Evolutionary conservation across 1,140 invertebrate species (phyloP).

Genomic region (Phthorimaea operculella): DNA sequence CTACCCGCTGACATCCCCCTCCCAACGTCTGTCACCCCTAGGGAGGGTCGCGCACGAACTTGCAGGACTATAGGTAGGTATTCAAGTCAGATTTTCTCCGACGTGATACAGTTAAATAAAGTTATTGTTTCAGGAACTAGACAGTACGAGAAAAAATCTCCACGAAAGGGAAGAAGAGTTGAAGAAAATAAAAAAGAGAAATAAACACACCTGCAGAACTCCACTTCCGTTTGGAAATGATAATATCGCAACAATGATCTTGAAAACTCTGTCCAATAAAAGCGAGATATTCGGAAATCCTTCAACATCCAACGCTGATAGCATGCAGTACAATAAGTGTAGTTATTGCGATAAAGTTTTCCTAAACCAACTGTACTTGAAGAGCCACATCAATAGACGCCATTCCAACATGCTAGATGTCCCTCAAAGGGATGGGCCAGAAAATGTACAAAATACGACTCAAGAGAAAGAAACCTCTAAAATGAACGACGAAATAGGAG

Average conservation of each 20-base stretch:
- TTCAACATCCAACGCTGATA: conserved; percentile 30
- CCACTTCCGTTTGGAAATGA: conserved; percentile 52
- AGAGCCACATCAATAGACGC: conserved; percentile 66
- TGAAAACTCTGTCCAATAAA: conserved; percentile 53
- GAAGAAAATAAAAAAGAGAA: conserved; percentile 49
- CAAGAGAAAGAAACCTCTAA: conserved; percentile 30
- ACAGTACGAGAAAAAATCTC: conserved; percentile 49
- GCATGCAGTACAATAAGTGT: conserved; percentile 64
- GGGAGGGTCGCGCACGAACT: too few species aligned
- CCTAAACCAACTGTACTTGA: conserved; percentile 68
- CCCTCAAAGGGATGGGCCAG: conserved; percentile 35
- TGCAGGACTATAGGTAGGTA: too few species aligned
- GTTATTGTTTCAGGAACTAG: conserved; percentile 51
- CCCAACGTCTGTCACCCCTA: too few species aligned
- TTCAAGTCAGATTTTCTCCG: too few species aligned
- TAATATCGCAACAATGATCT: conserved; percentile 57
- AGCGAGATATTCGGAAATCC: conserved; percentile 31
- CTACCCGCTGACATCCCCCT: too few species aligned
- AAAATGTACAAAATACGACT: conserved; percentile 12
- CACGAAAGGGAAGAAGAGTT: conserved; percentile 59
- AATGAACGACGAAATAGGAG: conserved; percentile 63
- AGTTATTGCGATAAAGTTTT: conserved; percentile 69
- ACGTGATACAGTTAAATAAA: too few species aligned
- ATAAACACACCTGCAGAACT: conserved; percentile 36
- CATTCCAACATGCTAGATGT: conserved; percentile 47